Conservation (phyloP, 2,113 vertebrate species). For the Illadopsis cleaveri region DNA sequence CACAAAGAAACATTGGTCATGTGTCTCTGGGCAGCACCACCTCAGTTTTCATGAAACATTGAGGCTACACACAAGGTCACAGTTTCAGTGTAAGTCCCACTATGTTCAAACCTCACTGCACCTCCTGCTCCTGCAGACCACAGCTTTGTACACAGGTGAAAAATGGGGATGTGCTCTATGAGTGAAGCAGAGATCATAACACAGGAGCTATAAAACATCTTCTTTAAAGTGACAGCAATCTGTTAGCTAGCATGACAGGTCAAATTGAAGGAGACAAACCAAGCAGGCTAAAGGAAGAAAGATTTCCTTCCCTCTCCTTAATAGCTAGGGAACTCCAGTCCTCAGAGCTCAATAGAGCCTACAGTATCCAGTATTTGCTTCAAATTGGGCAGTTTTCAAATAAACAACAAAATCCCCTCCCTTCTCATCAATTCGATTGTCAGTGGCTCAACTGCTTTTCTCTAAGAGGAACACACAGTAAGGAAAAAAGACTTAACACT, state of each 20-base stretch:
- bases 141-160: not conserved
- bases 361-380: not conserved
- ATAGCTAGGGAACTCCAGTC: not conserved
- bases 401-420: not conserved
- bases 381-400: not conserved
- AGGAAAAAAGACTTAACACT: not conserved
- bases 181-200: not conserved
- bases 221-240: not conserved
- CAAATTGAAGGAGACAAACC: not conserved
- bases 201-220: not conserved
- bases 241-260: not conserved
- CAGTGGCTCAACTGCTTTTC: not conserved
- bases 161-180: not conserved
- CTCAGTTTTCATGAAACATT: not conserved
- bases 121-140: not conserved
- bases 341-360: not conserved
- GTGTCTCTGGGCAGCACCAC: not conserved
- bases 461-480: not conserved
- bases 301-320: not conserved
- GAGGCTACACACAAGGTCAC: not conserved
- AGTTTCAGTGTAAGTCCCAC: not conserved
- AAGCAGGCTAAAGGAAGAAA: not conserved
- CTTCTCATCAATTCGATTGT: not conserved
- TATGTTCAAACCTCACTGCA: not conserved
- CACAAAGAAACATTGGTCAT: not conserved